These are phyloP conservation scores for Origma solitaria DNA, from an alignment of 2,113 vertebrate genomes.

Conservation along the genomic window DNA sequence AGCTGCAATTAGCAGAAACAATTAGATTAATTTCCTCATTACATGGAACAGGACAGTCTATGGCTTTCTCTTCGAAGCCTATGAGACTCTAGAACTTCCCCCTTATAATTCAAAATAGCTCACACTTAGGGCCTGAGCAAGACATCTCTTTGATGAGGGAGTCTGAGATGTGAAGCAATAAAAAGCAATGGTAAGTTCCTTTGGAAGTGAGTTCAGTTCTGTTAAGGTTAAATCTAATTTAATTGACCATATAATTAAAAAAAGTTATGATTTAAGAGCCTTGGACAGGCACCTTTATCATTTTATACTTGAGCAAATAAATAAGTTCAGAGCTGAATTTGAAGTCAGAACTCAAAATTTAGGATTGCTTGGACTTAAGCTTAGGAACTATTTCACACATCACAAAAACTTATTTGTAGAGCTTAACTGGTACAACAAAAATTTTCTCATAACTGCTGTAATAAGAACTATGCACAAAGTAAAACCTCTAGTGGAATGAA, in stretches of 20 bases:
- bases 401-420: not conserved
- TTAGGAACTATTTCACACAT: not conserved
- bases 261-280: not conserved
- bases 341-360: not conserved
- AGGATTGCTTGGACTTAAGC: not conserved
- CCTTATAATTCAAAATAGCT: not conserved
- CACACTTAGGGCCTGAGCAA: not conserved
- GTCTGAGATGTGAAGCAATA: not conserved
- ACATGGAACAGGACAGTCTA: not conserved
- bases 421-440: not conserved
- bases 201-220: not conserved
- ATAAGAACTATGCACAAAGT: not conserved
- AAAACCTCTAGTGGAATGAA: not conserved
- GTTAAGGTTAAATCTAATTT: not conserved
- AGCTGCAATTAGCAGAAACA: not conserved
- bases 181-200: not conserved
- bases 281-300: not conserved
- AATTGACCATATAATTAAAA: slow-evolving; percentile 3
- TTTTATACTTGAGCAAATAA: not conserved
- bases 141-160: not conserved
- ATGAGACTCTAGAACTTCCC: not conserved
- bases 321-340: not conserved
- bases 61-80: not conserved
- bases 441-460: not conserved
- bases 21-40: not conserved